Evolutionary conservation across 2,113 vertebrate species (phyloP).

Genomic region (Dasyprocta punctata): DNA sequence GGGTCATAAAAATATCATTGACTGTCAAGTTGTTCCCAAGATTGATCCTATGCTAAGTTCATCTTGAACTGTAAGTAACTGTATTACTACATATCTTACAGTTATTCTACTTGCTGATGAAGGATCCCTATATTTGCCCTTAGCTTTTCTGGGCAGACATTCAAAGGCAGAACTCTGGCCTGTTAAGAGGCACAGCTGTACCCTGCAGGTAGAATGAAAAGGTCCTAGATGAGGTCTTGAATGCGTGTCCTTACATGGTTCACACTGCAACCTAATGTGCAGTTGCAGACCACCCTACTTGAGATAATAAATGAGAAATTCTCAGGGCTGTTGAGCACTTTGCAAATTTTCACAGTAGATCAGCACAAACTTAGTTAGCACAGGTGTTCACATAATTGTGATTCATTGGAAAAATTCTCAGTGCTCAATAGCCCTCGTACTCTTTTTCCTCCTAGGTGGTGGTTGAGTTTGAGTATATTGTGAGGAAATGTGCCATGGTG

Average conservation of each 20-base stretch:
- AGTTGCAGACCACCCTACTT: constrained; percentile 76
- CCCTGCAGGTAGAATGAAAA: constrained; percentile 77
- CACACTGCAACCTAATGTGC: constrained; percentile 72
- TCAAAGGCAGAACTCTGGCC: constrained; percentile 55
- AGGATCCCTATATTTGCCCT: constrained; percentile 43
- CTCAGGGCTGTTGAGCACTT: constrained; percentile 81
- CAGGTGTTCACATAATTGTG: constrained; percentile 88
- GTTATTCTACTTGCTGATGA: constrained; percentile 13
- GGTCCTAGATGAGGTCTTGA: constrained; percentile 77
- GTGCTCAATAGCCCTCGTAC: constrained; percentile 82
- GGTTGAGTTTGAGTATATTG: constrained; percentile 75
- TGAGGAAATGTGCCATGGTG: constrained; percentile 78
- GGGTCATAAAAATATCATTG: constrained; percentile 37
- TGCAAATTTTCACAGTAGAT: constrained; percentile 81
- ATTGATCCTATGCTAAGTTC: not conserved
- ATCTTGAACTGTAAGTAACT: constrained; percentile 27
- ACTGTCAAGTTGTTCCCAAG: not conserved
- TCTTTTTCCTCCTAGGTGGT: constrained; percentile 76
- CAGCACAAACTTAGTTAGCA: constrained; percentile 85
- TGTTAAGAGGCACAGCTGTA: constrained; percentile 65
- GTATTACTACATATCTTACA: not conserved
- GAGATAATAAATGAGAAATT: constrained; percentile 84
- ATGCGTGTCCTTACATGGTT: constrained; percentile 79
- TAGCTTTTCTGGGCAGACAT: constrained; percentile 69
- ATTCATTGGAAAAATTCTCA: constrained; percentile 85